Percentiles rank a stretch among this genome's conserved stretches.
Evolutionary conservation across 1,140 invertebrate species (phyloP).

Genomic region (Bicyclus anynana): DNA sequence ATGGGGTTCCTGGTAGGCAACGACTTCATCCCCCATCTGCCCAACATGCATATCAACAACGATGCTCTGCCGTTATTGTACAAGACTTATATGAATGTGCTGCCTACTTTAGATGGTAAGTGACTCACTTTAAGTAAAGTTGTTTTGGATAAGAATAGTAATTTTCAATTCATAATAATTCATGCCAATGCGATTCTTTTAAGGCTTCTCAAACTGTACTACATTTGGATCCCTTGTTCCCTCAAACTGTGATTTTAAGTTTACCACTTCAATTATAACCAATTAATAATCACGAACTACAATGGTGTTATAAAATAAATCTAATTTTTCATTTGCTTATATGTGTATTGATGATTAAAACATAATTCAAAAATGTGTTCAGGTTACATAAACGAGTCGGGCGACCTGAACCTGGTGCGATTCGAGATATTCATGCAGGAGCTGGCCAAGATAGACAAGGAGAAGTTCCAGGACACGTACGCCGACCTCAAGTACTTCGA

Average conservation of each 20-base stretch:
- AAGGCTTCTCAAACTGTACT: too few species aligned
- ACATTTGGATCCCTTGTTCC: too few species aligned
- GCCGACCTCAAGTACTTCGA: slow-evolving; percentile 93
- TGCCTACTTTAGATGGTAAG: slow-evolving; percentile 91
- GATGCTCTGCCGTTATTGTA: slow-evolving; percentile 93
- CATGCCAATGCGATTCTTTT: too few species aligned
- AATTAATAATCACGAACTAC: too few species aligned
- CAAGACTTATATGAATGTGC: slow-evolving; percentile 90
- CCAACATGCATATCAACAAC: slow-evolving; percentile 94
- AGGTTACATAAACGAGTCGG: slow-evolving; percentile 96
- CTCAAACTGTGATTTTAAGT: too few species aligned
- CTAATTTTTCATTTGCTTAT: neutral
- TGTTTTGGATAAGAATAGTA: too few species aligned
- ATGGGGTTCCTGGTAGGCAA: slow-evolving; percentile 98
- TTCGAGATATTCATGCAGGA: slow-evolving; percentile 93
- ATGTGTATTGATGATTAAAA: too few species aligned
- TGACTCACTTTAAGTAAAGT: slow-evolving; percentile 19
- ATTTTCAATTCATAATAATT: too few species aligned
- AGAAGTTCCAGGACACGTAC: slow-evolving; percentile 90
- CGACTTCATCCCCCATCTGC: slow-evolving; percentile 97
- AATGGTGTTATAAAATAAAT: too few species aligned
- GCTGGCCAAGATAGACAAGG: slow-evolving; percentile 87
- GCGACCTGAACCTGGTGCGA: slow-evolving; percentile 88
- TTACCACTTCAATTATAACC: too few species aligned
- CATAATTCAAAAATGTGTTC: slow-evolving; percentile 15